Percentiles rank a stretch among this genome's conserved stretches.
Conservation (phyloP, 2,888 invertebrate species). For the Meteorus colon region DNA sequence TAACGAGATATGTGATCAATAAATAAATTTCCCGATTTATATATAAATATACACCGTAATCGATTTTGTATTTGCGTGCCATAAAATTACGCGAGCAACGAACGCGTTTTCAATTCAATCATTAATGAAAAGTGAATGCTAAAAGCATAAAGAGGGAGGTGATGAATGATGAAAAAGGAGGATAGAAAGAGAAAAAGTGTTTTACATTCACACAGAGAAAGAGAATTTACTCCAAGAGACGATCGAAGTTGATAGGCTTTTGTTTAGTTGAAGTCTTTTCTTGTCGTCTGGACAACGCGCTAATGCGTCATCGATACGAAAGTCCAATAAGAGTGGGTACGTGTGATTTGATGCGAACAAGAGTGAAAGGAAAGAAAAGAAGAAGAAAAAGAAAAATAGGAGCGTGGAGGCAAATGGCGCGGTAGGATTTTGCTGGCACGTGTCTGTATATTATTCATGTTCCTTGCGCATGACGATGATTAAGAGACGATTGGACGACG, state of each 20-base stretch:
- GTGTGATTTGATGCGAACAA: neutral
- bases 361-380: neutral
- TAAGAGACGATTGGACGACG: conserved; percentile 8
- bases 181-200: neutral
- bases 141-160: neutral
- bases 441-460: conserved; percentile 5
- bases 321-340: neutral
- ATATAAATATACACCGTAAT: conserved; percentile 26
- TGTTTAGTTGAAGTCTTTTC: conserved; percentile 18
- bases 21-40: neutral
- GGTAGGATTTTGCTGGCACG: neutral
- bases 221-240: conserved; percentile 10
- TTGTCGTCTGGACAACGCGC: conserved; percentile 16
- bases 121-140: neutral
- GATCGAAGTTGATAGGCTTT: conserved; percentile 22
- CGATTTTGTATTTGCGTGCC: neutral
- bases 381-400: neutral
- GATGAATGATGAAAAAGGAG: neutral
- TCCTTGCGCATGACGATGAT: neutral
- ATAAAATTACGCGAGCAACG: neutral
- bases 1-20: neutral
- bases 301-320: conserved; percentile 16
- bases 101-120: conserved; percentile 14
- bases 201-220: neutral
- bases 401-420: neutral